These are phyloP conservation scores for Gonocerus acuteangulatus DNA, from an alignment of 2,888 invertebrate species.

Conservation along the genomic window DNA sequence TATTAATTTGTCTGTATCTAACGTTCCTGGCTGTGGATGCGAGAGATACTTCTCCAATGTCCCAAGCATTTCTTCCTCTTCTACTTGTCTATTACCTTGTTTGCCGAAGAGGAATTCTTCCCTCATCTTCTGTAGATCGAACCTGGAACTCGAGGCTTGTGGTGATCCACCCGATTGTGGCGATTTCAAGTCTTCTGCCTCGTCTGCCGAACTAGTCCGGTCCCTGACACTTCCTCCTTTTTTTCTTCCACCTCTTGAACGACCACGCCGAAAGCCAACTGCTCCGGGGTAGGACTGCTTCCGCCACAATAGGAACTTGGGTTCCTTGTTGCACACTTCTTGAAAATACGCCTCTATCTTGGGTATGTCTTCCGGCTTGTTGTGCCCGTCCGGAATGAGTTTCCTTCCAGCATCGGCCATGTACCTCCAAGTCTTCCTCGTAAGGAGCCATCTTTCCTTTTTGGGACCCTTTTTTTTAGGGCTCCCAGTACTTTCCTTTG, in stretches of 20 bases:
- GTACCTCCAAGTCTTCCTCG: constrained; percentile 83
- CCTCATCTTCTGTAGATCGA: constrained; percentile 60
- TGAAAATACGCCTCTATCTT: constrained; percentile 78
- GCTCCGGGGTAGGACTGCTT: constrained; percentile 76
- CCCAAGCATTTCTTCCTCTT: constrained; percentile 53
- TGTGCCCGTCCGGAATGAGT: constrained; percentile 73
- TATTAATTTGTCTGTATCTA: constrained; percentile 58
- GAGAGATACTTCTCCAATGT: constrained; percentile 60
- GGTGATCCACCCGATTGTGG: constrained; percentile 42
- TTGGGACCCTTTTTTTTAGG: constrained; percentile 35
- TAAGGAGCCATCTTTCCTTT: constrained; percentile 78
- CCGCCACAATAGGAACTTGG: constrained; percentile 70
- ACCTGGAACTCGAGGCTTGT: constrained; percentile 51
- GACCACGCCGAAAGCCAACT: constrained; percentile 50
- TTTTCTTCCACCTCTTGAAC: constrained; percentile 48
- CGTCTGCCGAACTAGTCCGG: constrained; percentile 54
- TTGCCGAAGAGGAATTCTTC: constrained; percentile 55
- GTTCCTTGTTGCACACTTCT: constrained; percentile 68
- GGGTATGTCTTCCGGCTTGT: constrained; percentile 64
- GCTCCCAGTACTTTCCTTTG: constrained; percentile 9
- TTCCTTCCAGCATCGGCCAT: constrained; percentile 86
- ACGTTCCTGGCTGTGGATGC: constrained; percentile 33
- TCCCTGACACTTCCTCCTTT: constrained; percentile 59
- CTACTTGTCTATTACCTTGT: constrained; percentile 39
- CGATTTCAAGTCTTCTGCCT: constrained; percentile 52